Base-by-base conservation (phyloP, 2,113 vertebrate species). In the Myotis davidii region DNA sequence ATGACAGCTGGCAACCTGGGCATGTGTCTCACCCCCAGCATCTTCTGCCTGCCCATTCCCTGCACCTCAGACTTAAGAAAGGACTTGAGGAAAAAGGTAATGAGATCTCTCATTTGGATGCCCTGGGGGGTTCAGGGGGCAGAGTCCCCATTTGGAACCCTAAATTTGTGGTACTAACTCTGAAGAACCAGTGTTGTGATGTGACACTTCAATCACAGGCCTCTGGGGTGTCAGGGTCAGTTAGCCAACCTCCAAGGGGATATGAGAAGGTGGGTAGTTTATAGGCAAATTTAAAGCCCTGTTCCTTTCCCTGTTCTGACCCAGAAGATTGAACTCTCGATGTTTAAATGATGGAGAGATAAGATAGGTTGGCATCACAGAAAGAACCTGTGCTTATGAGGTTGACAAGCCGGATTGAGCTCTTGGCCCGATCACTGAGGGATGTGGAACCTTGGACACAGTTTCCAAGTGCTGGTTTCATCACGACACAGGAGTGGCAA, bases 1-100 rank as follows among this genome's bases (percentile, higher is more conserved):
- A 99, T 99, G 99, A 99, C 98, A 0, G 98, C 98, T 1, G 99
- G 99, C 92, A 99, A 99, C 82, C 85, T 99, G 65, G 98, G 99
- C 0, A 96, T 99, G 86, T 99, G 98, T 97, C 99, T 99, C 25
- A 98, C 99, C 74, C 99, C 99, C 76, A 99, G 99, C 97, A 97
- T 99, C 96, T 98, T 99, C 18, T 99, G 98, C 98, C 97, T 98
- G 29, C 95, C 98, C 0, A 97, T 97, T 1, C 95, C 98, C 1
- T 97, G 97, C 79, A 98, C 96, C 67, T 98, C 98, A 3, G 98
- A 98, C 88, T 92, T 95, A 76, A 98, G 99, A 96, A 98, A 97
- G 23, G 98, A 99, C 96, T 97, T 98, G 56, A 98, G 98, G 37
- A 99, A 98, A 97, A 99, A 99, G 99, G 99, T 99, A 96, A 83